These are phyloP conservation scores for Alligator sinensis DNA, from an alignment of 2,113 vertebrate species.

Conservation along the genomic window DNA sequence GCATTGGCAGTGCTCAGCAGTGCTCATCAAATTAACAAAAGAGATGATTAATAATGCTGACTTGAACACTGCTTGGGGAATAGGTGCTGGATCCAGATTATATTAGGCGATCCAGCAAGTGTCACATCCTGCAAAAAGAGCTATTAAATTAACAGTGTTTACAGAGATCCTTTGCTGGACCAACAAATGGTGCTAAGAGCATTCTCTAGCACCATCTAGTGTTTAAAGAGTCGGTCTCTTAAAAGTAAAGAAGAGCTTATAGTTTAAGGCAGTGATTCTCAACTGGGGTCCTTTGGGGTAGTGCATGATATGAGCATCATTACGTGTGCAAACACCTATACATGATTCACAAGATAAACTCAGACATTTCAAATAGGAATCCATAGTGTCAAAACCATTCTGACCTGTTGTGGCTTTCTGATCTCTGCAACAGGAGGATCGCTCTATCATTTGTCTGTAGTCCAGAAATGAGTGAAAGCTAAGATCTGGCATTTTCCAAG, in stretches of 20 bases:
- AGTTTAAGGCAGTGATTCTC: not conserved
- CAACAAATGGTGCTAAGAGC: not conserved
- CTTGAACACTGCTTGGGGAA: not conserved
- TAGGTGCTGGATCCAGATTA: not conserved
- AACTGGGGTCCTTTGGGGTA: too few species aligned
- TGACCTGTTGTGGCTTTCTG: too few species aligned
- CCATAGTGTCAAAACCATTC: too few species aligned
- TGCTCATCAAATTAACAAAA: not conserved
- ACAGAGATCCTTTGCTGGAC: accelerated
- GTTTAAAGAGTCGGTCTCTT: conserved; percentile 12
- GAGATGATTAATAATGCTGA: not conserved
- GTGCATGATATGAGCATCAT: too few species aligned
- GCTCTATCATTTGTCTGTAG: too few species aligned
- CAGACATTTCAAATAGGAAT: too few species aligned
- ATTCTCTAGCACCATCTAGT: conserved; percentile 75
- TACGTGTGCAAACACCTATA: too few species aligned
- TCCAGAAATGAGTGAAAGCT: too few species aligned
- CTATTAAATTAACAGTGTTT: not conserved
- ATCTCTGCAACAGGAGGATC: too few species aligned
- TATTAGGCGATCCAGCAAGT: not conserved
- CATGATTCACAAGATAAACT: too few species aligned
- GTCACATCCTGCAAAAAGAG: not conserved
- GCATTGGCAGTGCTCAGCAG: not conserved
- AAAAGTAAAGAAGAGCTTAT: not conserved
- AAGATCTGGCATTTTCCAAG: too few species aligned